Base-by-base conservation (phyloP, 2,113 vertebrate species). In the Trinectes maculatus region DNA sequence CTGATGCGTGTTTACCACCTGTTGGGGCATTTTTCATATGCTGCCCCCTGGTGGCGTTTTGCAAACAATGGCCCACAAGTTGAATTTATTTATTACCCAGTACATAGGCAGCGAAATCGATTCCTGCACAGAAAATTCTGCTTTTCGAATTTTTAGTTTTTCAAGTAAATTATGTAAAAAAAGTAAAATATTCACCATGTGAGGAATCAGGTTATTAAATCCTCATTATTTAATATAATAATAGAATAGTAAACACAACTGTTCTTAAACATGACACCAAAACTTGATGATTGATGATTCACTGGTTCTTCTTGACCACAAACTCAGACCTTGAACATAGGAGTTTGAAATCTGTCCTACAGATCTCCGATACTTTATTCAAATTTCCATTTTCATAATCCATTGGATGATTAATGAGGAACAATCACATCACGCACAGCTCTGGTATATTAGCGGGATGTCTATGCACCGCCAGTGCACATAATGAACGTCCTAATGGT, bases 1-100 rank as follows among this genome's bases (percentile, higher is more conserved):
- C 42, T 18, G 19, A 3, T 43, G 42, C 3, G 8, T n/a, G n/a
- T n/a, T 42, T 42, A 29, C 13, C 22, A 24, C 19, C 48, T 42
- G 6, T 2, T 11, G 22, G 51, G 43, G 33, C 39, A 22, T 25
- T 46, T n/a, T 73, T 22, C 33, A 28, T 19, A 51, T 44, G 64
- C 75, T 79, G 80, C 79, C 82, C 82, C 79, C 83, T 85, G 71
- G 74, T 82, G 85, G 66, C 63, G 34, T 24, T 42, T 70, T 49
- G 33, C 57, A 59, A 40, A n/a, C n/a, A n/a, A 64, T 11, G 31
- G 21, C 12, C 10, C 10, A 11, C 33, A 11, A 34, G 33, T 34
- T 9, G 10, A 34, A 34, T 40, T 37, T 34, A 12, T 34, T 11
- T 34, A 13, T 9, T 12, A 4, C 36, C 36, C 36, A n/a, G n/a